phyloP scores from a whole-genome alignment of 1,140 invertebrate genomes.

The Drosophila equinoxialis region DNA sequence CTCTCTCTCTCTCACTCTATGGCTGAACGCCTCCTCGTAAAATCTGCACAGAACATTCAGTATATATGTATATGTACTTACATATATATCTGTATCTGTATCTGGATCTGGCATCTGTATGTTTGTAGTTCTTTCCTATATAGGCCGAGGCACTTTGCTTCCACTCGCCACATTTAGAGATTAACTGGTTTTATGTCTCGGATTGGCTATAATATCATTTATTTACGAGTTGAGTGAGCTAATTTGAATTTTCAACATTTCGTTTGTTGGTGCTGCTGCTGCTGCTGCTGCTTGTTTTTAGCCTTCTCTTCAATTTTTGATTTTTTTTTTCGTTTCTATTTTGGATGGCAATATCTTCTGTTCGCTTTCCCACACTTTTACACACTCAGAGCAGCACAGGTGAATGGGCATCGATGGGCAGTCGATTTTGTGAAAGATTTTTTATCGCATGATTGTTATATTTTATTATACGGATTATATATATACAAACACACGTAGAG shows the following conservation, averaged over 20 bases:
- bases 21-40: constrained; percentile 5
- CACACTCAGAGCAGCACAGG: constrained; percentile 39
- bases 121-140: background rate
- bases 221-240: constrained; percentile 78
- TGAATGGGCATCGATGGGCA: constrained; percentile 62
- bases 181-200: constrained; percentile 82
- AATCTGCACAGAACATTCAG: constrained; percentile 13
- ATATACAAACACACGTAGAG: too few relatives aligned
- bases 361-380: constrained; percentile 80
- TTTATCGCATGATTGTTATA: constrained; percentile 80
- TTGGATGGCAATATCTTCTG: constrained; percentile 6
- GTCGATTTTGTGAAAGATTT: constrained; percentile 72
- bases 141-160: constrained; percentile 11
- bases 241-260: constrained; percentile 83
- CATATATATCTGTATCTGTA: too few relatives aligned
- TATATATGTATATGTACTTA: too few relatives aligned
- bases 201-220: constrained; percentile 82
- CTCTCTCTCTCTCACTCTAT: too few relatives aligned
- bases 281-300: constrained; percentile 12
- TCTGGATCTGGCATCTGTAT: too few relatives aligned
- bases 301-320: constrained; percentile 33
- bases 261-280: constrained; percentile 50
- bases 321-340: constrained; percentile 52
- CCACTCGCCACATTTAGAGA: constrained; percentile 73
- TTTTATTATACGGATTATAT: constrained; percentile 73